Evolutionary conservation across 53 echinoderm and acorn worm genomes (phyloP), one percentile per base, ranked within the genome.

Genomic region (Paracentrotus lividus): DNA sequence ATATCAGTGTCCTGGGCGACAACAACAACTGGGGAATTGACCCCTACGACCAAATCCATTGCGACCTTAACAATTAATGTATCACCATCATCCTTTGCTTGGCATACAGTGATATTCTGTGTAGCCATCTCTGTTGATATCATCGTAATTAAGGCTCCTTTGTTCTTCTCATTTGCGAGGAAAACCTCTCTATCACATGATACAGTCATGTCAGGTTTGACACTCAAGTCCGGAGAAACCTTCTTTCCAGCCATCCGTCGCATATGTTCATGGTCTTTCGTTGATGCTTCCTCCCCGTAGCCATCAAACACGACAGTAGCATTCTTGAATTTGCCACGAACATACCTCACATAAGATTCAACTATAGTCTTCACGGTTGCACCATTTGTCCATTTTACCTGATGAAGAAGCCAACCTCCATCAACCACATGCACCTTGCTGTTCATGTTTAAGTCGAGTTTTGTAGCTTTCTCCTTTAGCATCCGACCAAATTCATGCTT

Each of bases 1-100:
- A 96, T 93, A 90, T 94, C 93, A 47, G 93, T 96, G 72, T 94
- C 96, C 84, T 96, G 93, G 65, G 96, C 96, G 26, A 96, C 94
- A 94, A 96, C 96, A 94, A 89, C 94, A 93, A 96, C 94, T 45
- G 93, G 90, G 16, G 85, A 53, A 40, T 94, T 31, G 54, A 94
- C 96, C 76, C 76, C n/a, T 76, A 24, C 64, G 29, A 64, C 64
- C 64, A 64, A 26, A 31, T 64, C 64, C 2, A 26, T 64, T 64
- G 64, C 27, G 54, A 68, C 52, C 55, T 91, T 95, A 8, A 93
- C 95, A 69, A 93, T 95, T 8, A 95, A 43, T 8, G 96, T 94
- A 93, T 93, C 90, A 86, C 93, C 92, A 96, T 90, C 90, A 88
- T 96, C 93, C 32, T 69, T 94, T 84, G 96, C 96, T 94, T 96